Base-by-base conservation (phyloP, 2,797 vertebrate species). In the Phataginus tetradactyla region DNA sequence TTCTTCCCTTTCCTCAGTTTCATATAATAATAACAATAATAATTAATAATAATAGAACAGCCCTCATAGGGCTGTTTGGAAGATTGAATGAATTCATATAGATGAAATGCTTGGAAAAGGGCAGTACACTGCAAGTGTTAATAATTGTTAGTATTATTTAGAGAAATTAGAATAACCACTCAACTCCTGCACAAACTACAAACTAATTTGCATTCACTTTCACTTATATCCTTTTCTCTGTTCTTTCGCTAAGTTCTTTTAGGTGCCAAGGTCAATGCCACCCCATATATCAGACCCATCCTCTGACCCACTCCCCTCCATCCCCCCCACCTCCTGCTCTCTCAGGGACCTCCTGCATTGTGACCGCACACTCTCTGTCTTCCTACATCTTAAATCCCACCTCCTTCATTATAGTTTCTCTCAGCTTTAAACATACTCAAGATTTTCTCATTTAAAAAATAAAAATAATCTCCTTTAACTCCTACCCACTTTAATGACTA, bases 131-230 rank as follows among this genome's bases (percentile, higher is more conserved):
- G 21, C 15, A 69, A 77, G 1, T 37, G 4, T 34, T 75, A 23
- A n/a, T 72, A 20, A 71, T 32, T 17, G 27, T 53, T 92, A 37
- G 34, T 55, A 51, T 32, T 37, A 49, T 85, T 77, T 69, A 69
- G 37, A 90, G 51, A 93, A 79, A 81, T 25, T 10, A 75, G 23
- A 64, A n/a, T 25, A 66, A 20, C 32, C 72, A 72, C 25, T 85
- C 32, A 68, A 59, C 9, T 92, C n/a, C 49, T 74, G 55, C 61
- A 69, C 9, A 55, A 69, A n/a, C 15, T 34, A 34, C 15, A 45
- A 29, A 84, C 10, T 53, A 34, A 91, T 10, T 45, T 55, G 25
- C 5, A 8, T 79, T 86, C 8, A 49, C 20, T 61, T 66, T 86
- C 8, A 49, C 20, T 61, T 66, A 32, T 2, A 49, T n/a, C 27